Conservation (phyloP, 1,140 invertebrate genomes). For the Stratiolaelaps scimitus region DNA sequence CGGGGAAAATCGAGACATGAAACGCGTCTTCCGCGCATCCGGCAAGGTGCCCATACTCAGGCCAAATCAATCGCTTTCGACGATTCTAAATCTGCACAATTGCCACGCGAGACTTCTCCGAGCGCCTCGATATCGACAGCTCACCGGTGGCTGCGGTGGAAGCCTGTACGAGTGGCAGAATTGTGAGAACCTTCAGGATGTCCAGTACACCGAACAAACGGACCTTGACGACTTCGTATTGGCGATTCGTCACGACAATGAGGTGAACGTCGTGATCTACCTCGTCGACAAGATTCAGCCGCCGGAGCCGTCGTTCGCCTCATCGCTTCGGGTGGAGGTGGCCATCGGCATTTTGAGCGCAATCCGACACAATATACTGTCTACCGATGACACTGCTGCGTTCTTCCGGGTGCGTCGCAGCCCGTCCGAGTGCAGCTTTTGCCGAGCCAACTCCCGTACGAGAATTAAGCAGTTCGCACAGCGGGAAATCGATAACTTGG, state of each 20-base stretch:
- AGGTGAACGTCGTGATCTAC: conserved; percentile 17
- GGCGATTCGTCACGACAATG: background rate
- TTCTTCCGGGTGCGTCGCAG: background rate
- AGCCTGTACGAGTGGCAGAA: conserved; percentile 23
- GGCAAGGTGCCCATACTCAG: background rate
- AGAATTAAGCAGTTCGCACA: background rate
- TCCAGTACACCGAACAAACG: conserved; percentile 2
- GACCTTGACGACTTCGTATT: conserved; percentile 22
- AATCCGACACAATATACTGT: conserved; percentile 1
- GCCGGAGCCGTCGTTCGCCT: conserved; percentile 6
- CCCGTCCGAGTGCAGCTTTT: conserved; percentile 7
- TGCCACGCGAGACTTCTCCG: conserved; percentile 22
- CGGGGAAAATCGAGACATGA: conserved; percentile 1
- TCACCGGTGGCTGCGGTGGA: background rate
- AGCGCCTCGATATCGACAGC: background rate
- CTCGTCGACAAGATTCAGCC: conserved; percentile 10
- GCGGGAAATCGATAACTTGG: conserved; percentile 18
- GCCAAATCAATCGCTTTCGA: conserved; percentile 1
- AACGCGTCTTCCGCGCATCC: background rate
- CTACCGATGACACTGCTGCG: conserved; percentile 5
- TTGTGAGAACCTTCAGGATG: conserved; percentile 16
- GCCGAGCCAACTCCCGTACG: conserved; percentile 17
- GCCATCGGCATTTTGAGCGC: background rate
- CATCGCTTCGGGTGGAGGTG: background rate
- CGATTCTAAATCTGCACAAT: background rate